A percentile compares a stretch with the other conserved stretches of the same genome.
phyloP scores from a whole-genome alignment of 30 jellyfish, hydroid and myxozoan genomes.

The Hydra vulgaris region DNA sequence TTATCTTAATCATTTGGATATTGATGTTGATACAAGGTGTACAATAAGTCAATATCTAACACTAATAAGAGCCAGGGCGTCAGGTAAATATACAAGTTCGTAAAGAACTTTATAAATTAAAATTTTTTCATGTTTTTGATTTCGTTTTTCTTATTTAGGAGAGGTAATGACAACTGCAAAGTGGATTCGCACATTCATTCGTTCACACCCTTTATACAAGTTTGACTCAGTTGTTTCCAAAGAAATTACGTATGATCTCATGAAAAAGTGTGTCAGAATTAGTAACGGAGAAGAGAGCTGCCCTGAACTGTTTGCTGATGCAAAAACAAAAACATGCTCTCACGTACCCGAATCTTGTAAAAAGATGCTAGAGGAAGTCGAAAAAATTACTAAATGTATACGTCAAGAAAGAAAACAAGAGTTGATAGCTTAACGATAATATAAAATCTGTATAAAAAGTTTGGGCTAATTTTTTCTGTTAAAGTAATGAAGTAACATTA shows the following conservation, averaged over 20 bases:
- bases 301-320: constrained; percentile 62
- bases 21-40: constrained; percentile 86
- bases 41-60: constrained; percentile 77
- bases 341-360: constrained; percentile 65
- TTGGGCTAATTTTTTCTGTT: too few relatives aligned
- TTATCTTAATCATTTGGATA: constrained; percentile 75
- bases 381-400: neutral
- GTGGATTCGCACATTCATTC: constrained; percentile 67
- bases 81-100: constrained; percentile 42
- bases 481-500: too few relatives aligned
- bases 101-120: neutral
- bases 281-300: constrained; percentile 57
- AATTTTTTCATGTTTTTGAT: neutral
- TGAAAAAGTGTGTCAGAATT: constrained; percentile 37
- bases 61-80: constrained; percentile 70
- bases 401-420: neutral
- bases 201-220: constrained; percentile 80
- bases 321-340: constrained; percentile 68
- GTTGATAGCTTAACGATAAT: too few relatives aligned
- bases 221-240: constrained; percentile 76
- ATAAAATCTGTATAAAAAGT: too few relatives aligned
- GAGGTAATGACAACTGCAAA: constrained; percentile 80
- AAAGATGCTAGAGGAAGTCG: constrained; percentile 71
- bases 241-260: constrained; percentile 70
- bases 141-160: constrained; percentile 30